phyloP scores from a whole-genome alignment of 2,113 vertebrate genomes.

The Elephas maximus region DNA sequence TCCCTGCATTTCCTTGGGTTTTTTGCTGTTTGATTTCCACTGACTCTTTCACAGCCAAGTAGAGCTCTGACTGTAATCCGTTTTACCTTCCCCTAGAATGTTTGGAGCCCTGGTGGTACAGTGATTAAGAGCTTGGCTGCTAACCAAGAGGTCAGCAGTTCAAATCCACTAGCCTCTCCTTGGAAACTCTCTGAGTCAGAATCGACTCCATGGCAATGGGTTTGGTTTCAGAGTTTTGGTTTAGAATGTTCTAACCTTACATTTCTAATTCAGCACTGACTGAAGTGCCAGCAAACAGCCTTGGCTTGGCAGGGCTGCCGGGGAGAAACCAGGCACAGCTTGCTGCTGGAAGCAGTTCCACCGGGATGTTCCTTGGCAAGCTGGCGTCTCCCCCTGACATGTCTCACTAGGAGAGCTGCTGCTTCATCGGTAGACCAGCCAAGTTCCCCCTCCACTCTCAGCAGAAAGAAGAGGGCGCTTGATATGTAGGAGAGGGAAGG shows the following conservation, averaged over 20 bases:
- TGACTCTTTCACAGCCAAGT: not conserved
- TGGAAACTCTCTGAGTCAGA: too few relatives aligned
- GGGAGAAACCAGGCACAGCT: not conserved
- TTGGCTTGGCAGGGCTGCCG: not conserved
- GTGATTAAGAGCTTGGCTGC: too few relatives aligned
- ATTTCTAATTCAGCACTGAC: slow-evolving; percentile 77
- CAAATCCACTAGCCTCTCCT: too few relatives aligned
- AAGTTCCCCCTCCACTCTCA: not conserved
- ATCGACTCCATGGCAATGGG: too few relatives aligned
- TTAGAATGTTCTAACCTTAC: slow-evolving; percentile 79
- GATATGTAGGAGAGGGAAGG: not conserved
- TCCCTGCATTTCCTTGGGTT: not conserved
- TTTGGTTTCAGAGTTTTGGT: too few relatives aligned
- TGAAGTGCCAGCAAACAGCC: slow-evolving; percentile 62
- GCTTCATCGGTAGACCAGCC: not conserved
- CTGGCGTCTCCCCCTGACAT: not conserved
- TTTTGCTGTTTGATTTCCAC: not conserved
- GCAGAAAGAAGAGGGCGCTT: not conserved
- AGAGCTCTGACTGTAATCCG: slow-evolving; percentile 40
- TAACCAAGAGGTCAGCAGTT: too few relatives aligned
- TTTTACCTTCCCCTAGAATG: slow-evolving; percentile 72
- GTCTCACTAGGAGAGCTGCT: not conserved
- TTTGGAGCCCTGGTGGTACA: too few relatives aligned
- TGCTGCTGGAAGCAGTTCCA: not conserved
- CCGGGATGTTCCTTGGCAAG: accelerated